Percentiles rank a stretch among this genome's conserved stretches.
These are phyloP conservation scores for Pseudococcus longispinus DNA, from an alignment of 2,888 invertebrate genomes.

Conservation along the genomic window DNA sequence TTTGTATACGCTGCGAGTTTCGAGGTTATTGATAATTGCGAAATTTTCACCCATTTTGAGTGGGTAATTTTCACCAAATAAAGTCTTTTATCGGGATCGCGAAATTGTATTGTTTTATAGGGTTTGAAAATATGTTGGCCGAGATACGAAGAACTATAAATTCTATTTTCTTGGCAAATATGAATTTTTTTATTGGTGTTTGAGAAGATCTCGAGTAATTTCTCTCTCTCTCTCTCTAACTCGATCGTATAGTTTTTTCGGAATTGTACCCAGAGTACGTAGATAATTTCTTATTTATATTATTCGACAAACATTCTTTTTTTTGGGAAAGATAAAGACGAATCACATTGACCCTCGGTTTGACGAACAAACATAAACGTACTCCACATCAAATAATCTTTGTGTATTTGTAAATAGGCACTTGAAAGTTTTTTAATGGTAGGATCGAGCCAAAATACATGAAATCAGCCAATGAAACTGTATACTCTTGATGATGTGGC, in stretches of 20 bases:
- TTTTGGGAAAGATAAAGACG: background rate
- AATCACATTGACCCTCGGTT: background rate
- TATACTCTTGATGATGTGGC: background rate
- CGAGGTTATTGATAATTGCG: background rate
- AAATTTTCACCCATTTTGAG: background rate
- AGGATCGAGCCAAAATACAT: slow-evolving; percentile 10
- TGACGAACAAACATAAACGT: background rate
- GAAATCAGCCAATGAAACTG: background rate
- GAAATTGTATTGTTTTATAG: background rate
- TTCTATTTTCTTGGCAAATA: background rate
- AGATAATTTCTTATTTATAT: background rate
- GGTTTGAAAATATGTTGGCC: background rate
- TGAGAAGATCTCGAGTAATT: background rate
- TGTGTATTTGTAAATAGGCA: background rate
- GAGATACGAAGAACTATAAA: too few relatives aligned
- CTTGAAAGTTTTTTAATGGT: background rate
- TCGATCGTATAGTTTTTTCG: background rate
- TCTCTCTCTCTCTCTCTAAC: background rate
- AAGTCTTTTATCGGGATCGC: background rate
- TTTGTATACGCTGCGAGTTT: background rate
- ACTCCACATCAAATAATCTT: background rate
- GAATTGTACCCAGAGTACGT: background rate
- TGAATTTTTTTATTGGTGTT: background rate
- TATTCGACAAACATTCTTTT: background rate
- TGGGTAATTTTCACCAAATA: background rate